phyloP scores from a whole-genome alignment of 2,888 invertebrate species.

The Metopia argyrocephala region DNA sequence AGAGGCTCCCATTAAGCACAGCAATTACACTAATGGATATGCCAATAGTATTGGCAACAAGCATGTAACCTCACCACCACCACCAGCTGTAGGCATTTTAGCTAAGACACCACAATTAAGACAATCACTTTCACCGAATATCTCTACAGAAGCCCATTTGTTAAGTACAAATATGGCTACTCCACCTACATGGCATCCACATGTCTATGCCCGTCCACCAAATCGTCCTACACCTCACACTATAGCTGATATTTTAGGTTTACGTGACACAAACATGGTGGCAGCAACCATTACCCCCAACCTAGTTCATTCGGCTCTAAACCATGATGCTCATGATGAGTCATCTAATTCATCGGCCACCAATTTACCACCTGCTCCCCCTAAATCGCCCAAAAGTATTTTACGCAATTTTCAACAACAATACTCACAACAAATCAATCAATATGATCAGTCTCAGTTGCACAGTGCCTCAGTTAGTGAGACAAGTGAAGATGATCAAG shows the following conservation, averaged over 20 bases:
- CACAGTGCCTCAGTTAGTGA: constrained; percentile 77
- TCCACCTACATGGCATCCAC: constrained; percentile 88
- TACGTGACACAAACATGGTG: constrained; percentile 72
- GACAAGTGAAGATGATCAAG: constrained; percentile 78
- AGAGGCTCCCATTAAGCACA: constrained; percentile 67
- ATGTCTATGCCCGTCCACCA: constrained; percentile 91
- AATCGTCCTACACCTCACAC: constrained; percentile 91
- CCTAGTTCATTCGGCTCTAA: constrained; percentile 14
- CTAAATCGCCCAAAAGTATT: constrained; percentile 76
- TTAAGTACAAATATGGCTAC: constrained; percentile 37
- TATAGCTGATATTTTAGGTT: constrained; percentile 92
- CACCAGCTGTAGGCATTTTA: constrained; percentile 58
- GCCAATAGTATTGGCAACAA: constrained; percentile 16
- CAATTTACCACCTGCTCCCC: constrained; percentile 67
- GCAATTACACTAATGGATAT: constrained; percentile 59
- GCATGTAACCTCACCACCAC: constrained; percentile 48
- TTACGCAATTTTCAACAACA: constrained; percentile 75
- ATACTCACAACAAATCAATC: constrained; percentile 71
- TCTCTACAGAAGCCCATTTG: constrained; percentile 43
- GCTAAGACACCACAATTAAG: constrained; percentile 62
- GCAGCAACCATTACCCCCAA: not conserved
- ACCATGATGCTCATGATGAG: constrained; percentile 63
- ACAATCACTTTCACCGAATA: constrained; percentile 30
- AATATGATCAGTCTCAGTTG: constrained; percentile 65
- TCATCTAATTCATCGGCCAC: constrained; percentile 61